phyloP scores from a whole-genome alignment of 2,797 vertebrate genomes.

The Halcyon smyrnensis region DNA sequence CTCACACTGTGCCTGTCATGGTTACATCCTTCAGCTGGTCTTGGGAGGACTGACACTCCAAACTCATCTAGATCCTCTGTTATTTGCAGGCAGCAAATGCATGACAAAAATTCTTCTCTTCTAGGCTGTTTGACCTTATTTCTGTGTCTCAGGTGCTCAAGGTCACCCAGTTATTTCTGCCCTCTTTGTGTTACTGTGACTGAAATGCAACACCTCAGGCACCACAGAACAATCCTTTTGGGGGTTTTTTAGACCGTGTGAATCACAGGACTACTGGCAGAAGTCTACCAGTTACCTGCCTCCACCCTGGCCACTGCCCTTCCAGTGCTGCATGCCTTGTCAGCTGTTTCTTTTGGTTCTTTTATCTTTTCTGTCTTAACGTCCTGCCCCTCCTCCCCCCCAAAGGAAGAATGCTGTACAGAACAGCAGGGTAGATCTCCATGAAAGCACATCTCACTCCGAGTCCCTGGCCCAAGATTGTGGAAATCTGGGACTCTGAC shows the following conservation, averaged over 20 bases:
- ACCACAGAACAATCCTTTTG: background rate
- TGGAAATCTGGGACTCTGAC: background rate
- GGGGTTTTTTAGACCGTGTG: background rate
- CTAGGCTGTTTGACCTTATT: background rate
- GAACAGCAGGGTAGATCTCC: background rate
- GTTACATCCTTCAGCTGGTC: background rate
- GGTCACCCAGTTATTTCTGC: background rate
- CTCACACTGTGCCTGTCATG: background rate
- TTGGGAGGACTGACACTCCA: background rate
- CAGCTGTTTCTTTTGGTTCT: background rate
- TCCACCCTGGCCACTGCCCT: background rate
- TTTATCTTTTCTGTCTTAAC: background rate
- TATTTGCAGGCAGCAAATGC: background rate
- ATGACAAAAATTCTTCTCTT: background rate
- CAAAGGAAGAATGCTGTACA: background rate
- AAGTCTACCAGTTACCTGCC: background rate
- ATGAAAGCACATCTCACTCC: background rate
- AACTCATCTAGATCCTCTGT: background rate
- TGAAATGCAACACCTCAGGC: background rate
- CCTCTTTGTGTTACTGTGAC: background rate
- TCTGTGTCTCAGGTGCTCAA: background rate
- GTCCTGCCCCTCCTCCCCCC: background rate
- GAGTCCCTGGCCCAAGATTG: background rate
- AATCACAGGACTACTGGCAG: background rate
- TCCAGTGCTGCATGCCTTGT: background rate